phyloP scores from a whole-genome alignment of 2,888 invertebrate genomes.

The Crepidodera aurea region DNA sequence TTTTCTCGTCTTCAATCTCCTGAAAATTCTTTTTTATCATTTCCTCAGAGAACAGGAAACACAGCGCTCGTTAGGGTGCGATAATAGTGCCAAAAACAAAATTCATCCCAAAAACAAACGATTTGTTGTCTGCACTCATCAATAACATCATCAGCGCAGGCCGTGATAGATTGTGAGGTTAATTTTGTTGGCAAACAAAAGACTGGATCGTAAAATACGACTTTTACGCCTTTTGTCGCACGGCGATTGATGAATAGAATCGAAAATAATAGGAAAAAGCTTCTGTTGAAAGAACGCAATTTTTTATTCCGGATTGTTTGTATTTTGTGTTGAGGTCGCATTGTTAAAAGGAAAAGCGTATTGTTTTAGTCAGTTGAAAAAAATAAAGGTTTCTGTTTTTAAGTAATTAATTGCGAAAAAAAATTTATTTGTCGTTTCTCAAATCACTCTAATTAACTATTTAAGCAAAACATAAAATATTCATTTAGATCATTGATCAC shows the following conservation, averaged over 20 bases:
- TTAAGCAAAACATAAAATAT: too few relatives aligned
- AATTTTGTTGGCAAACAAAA: constrained; percentile 34
- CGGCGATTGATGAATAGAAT: constrained; percentile 29
- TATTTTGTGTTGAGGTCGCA: background rate
- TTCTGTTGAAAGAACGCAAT: background rate
- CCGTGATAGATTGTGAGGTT: constrained; percentile 33
- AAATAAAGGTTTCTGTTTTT: background rate
- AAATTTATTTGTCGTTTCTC: background rate
- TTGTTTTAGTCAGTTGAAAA: constrained; percentile 1
- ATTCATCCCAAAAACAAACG: constrained; percentile 18
- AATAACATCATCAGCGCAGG: constrained; percentile 23
- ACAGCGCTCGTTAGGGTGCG: background rate
- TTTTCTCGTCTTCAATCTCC: background rate
- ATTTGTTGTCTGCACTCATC: constrained; percentile 15
- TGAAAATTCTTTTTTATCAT: background rate
- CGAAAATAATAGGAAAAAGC: constrained; percentile 19
- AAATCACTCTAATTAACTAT: too few relatives aligned
- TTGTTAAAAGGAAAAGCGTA: background rate
- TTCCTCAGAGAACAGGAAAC: background rate
- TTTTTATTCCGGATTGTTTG: constrained; percentile 16
- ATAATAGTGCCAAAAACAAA: constrained; percentile 9
- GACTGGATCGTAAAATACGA: constrained; percentile 25
- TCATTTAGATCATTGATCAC: too few relatives aligned
- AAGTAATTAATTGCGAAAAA: background rate
- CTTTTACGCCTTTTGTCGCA: constrained; percentile 32